Evolutionary conservation across 1,140 invertebrate species (phyloP).

Genomic region (Aleiodes sp.): DNA sequence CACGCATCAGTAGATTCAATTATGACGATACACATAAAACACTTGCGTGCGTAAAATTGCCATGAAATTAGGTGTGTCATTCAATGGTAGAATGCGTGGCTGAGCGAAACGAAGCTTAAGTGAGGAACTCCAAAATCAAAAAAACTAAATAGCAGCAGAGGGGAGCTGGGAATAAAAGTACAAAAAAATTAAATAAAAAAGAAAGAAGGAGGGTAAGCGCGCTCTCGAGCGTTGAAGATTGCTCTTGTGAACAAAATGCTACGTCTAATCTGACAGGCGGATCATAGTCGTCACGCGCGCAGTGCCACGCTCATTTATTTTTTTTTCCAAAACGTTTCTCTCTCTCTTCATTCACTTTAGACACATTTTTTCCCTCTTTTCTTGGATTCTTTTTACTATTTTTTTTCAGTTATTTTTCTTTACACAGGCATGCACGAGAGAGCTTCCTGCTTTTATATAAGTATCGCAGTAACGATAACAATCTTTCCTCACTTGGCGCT

Average conservation of each 20-base stretch:
- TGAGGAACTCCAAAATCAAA: conserved; percentile 9
- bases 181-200: no score
- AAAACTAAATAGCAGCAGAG: neutral
- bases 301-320: conserved; percentile 19
- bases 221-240: conserved; percentile 34
- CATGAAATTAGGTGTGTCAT: conserved; percentile 22
- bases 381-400: neutral
- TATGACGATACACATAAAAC: neutral
- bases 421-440: neutral
- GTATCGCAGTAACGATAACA: conserved; percentile 15
- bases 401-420: neutral
- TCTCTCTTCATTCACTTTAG: neutral
- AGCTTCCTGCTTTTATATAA: conserved; percentile 35
- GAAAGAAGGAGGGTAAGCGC: conserved; percentile 1
- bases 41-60: conserved; percentile 17
- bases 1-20: neutral
- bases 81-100: conserved; percentile 18
- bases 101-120: conserved; percentile 3
- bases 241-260: conserved; percentile 36
- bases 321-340: neutral
- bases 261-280: conserved; percentile 32
- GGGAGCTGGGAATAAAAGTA: neutral
- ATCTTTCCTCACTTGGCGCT: conserved; percentile 23
- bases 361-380: conserved; percentile 11
- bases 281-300: conserved; percentile 35